Evolutionary conservation across 2,113 vertebrate species (phyloP), one percentile per base, ranked within the genome.

Genomic region (Ursus arctos): DNA sequence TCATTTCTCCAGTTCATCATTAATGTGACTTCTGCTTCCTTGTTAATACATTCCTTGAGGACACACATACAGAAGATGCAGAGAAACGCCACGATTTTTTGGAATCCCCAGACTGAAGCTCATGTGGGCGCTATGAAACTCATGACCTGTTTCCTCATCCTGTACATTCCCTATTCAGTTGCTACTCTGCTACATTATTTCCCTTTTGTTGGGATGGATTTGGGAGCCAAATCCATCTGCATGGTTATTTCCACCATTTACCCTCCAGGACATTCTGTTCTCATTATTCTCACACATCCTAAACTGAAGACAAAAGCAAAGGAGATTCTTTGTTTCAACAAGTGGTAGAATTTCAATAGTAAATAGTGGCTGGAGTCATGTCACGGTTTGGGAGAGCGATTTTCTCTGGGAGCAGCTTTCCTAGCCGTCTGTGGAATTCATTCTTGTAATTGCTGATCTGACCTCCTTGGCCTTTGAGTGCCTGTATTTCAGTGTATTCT

Each of bases 31-130:
- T 97, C 96, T 7, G 95, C 97, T 19, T 98, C 92, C 10, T 71
- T 98, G 76, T 40, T 98, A 59, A 98, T 98, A 51, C 22, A 61
- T 43, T 98, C 98, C 72, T 93, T 98, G 80, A 72, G 93, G 83
- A 96, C 59, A 43, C 98, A 98, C 14, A 12, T 95, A 28, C 91
- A n/a, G 94, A 97, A 69, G 53, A 97, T 98, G 97, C 80, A 74
- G 86, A 88, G 71, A 80, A 97, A 79, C 0, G 26, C 77, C 11
- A 82, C 67, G 13, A 55, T 21, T 15, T 87, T 98, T 55, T 96
- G 97, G 93, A 97, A 95, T n/a, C 97, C 98, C 1, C 97, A 97
- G 86, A 93, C 88, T 0, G 74, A 97, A 49, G 97, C 97, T 92
- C 97, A 97, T 11, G 0, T 98, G 31, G 96, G 94, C 4, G 97